These are phyloP conservation scores for Laticauda colubrina DNA, from an alignment of 2,113 vertebrate species.

Conservation along the genomic window DNA sequence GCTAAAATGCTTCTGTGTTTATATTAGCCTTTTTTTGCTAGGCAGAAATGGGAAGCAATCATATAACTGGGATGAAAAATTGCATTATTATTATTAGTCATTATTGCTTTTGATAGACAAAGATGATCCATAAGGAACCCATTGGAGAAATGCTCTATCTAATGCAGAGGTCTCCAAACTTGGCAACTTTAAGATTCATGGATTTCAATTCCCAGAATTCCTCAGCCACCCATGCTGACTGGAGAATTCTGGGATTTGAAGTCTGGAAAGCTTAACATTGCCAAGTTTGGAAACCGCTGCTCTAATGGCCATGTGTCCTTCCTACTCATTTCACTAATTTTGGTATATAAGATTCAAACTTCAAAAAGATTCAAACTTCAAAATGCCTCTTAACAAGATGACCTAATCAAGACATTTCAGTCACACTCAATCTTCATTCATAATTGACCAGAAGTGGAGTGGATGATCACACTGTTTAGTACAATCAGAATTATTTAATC, in stretches of 20 bases:
- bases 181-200: background rate
- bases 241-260: background rate
- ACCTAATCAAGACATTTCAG: background rate
- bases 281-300: background rate
- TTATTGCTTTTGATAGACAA: background rate
- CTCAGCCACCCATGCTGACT: background rate
- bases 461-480: background rate
- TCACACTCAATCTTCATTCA: background rate
- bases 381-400: background rate
- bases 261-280: background rate
- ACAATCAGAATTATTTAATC: background rate
- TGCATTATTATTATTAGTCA: background rate
- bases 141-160: background rate
- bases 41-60: background rate
- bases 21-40: background rate
- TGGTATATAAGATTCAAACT: background rate
- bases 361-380: background rate
- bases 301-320: background rate
- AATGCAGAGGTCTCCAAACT: background rate
- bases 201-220: background rate
- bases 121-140: background rate
- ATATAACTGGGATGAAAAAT: background rate
- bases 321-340: background rate
- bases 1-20: background rate
- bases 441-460: background rate